Base-by-base conservation (phyloP, 2,888 invertebrate species). In the Creontiades dilutus region DNA sequence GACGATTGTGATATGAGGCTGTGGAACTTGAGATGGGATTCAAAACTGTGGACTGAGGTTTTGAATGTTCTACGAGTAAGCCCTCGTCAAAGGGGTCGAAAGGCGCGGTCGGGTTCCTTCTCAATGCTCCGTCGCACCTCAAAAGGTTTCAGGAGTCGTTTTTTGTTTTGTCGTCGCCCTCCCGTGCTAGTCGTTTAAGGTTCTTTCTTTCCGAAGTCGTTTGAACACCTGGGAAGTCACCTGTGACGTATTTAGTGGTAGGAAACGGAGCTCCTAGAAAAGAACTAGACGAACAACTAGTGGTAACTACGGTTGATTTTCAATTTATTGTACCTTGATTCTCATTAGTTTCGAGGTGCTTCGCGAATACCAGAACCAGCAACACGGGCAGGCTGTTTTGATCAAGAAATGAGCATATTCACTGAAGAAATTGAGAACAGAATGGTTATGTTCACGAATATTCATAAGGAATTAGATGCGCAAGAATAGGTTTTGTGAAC, bases 91-190 rank as follows among this genome's bases (percentile, higher is more conserved):
- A 68, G 68, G 68, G 23, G 27, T 68, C 23, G 68, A 23, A 23
- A 68, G 23, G 19, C 27, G 68, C 68, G 68, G 9, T 23, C 19
- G 27, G 23, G 68, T 68, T 68, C 68, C 68, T 68, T 68, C 23
- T 68, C 23, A 68, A 68, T 68, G 68, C 68, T 68, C 23, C 68
- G 27, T 68, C 68, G 68, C 68, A 68, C 68, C 68, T 68, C 68
- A 68, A 68, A 68, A 68, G 68, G 27, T 23, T 68, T 23, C 68
- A 23, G 23, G 23, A 23, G 23, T 23, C 68, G 68, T 68, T 68
- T 68, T 68, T 68, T 68, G 68, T 68, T 68, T n/a, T 68, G 68
- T 68, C 68, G 23, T 68, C 68, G 68, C 3, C 68, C 68, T 68
- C 23, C 68, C 68, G 68, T 68, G 68, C 68, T 23, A 23, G 23